A percentile compares a stretch with the other conserved stretches of the same genome.
These are phyloP conservation scores for Enteromius viviparus DNA, from an alignment of 2,797 vertebrate genomes.

Conservation along the genomic window DNA sequence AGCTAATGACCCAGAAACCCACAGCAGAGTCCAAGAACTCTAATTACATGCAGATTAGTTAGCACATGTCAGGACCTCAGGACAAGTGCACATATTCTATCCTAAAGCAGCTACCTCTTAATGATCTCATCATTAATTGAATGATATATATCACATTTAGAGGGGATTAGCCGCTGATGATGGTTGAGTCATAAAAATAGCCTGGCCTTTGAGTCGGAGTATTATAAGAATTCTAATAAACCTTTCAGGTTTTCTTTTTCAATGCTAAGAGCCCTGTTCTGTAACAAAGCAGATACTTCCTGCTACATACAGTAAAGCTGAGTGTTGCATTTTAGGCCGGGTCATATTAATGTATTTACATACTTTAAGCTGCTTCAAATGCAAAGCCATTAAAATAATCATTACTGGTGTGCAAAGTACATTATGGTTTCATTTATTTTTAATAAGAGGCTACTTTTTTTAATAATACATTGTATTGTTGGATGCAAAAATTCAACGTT, in stretches of 20 bases:
- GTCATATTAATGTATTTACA: not conserved
- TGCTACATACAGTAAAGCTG: not conserved
- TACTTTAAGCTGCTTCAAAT: not conserved
- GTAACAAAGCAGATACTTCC: no score
- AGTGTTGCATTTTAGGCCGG: not conserved
- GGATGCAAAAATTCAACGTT: not conserved
- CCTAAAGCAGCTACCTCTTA: slow-evolving; percentile 30
- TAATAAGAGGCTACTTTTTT: not conserved
- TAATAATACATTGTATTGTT: not conserved
- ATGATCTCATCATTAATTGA: slow-evolving; percentile 20
- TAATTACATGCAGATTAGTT: slow-evolving; percentile 51
- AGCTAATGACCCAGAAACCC: slow-evolving; percentile 54
- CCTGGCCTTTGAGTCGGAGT: not conserved
- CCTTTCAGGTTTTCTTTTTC: not conserved
- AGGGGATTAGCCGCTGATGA: slow-evolving; percentile 1
- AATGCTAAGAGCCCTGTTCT: not conserved
- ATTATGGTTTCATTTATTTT: not conserved
- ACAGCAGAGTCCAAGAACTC: slow-evolving; percentile 41
- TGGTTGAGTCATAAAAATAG: not conserved
- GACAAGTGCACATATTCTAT: slow-evolving; percentile 21
- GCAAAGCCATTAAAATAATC: not conserved
- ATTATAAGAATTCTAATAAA: slow-evolving; percentile 7
- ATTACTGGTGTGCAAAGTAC: not conserved
- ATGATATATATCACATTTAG: slow-evolving; percentile 15
- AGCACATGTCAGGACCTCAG: slow-evolving; percentile 32